Conservation (phyloP, 2,113 vertebrate species). For the Paraplagusia blochii region DNA sequence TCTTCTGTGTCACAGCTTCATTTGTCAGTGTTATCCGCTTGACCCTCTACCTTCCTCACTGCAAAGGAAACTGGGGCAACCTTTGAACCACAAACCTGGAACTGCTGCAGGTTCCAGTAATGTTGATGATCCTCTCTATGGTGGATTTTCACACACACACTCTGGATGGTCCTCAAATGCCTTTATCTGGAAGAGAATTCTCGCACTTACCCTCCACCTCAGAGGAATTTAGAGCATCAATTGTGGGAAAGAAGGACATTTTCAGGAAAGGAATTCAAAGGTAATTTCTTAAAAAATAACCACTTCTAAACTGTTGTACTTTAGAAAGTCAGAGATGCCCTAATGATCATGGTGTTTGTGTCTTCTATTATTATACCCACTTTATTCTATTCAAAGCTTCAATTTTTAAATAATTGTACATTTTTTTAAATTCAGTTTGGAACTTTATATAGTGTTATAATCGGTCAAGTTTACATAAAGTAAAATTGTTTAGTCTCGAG, state of each 20-base stretch:
- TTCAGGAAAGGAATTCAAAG: slow-evolving; percentile 59
- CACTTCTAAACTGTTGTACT: no score
- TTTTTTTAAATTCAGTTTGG: no score
- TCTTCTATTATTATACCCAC: no score
- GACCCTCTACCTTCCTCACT: slow-evolving; percentile 17
- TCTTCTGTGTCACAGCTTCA: slow-evolving; percentile 16
- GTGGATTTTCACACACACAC: slow-evolving; percentile 47
- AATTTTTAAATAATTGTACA: no score
- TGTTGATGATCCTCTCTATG: slow-evolving; percentile 5
- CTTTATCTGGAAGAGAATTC: slow-evolving; percentile 58
- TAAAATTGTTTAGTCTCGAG: no score
- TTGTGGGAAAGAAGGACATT: slow-evolving; percentile 47
- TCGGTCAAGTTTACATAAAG: no score
- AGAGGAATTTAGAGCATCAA: slow-evolving; percentile 62
- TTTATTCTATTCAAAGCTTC: no score
- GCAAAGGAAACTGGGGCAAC: slow-evolving; percentile 19
- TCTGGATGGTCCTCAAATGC: slow-evolving; percentile 45
- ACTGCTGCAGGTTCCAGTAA: slow-evolving; percentile 7
- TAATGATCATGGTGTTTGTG: no score
- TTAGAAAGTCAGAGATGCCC: no score
- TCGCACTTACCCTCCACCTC: slow-evolving; percentile 64
- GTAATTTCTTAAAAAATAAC: slow-evolving; percentile 16
- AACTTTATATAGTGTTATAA: no score
- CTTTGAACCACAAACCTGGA: slow-evolving; percentile 33
- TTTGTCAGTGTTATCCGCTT: slow-evolving; percentile 21